Evolutionary conservation across 1,140 invertebrate genomes (phyloP), one percentile per base, ranked within the genome.

Genomic region (Galleria mellonella): DNA sequence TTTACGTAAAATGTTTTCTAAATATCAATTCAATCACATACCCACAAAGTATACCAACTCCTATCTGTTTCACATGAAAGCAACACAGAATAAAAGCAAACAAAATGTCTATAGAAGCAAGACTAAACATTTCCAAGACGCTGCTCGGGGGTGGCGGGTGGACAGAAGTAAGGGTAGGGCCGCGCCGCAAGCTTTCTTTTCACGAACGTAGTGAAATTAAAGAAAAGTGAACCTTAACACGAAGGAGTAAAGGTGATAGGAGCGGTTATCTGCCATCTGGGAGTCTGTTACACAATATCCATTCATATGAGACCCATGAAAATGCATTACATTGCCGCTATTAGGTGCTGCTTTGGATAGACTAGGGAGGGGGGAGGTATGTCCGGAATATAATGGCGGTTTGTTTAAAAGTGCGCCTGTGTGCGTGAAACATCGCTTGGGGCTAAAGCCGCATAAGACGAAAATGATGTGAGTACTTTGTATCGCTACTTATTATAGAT

Each of bases 71-170:
- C 41, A 55, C 63, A 68, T 66, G 64, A 69, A 71, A 72, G 70
- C 58, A 32, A 67, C 52, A 51, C 48, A 67, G 62, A 72, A 74
- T 73, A 78, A 70, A 63, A 67, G 65, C 69, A 82, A 78, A 82
- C 72, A 83, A 82, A 82, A 75, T 62, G 60, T 70, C 62, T 77
- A 72, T 72, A 72, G 62, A 69, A 55, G 66, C 65, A 62, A 64
- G 64, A 72, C 74, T 69, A 76, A 76, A 71, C 71, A 72, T 74
- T 75, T 73, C 72, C 74, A 82, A 79, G 78, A 83, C 73, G 65
- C 39, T 54, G 66, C 47, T 59, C 52, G 39, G 58, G 55, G 69
- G 42, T 28, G 66, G 33, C 35, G 52, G 39, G 40, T 35, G 38
- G 57, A 53, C 28, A 43, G 45, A 14, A 41, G 47, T 38, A 43